phyloP scores from a whole-genome alignment of 2,113 vertebrate genomes.

The Pithys albifrons region DNA sequence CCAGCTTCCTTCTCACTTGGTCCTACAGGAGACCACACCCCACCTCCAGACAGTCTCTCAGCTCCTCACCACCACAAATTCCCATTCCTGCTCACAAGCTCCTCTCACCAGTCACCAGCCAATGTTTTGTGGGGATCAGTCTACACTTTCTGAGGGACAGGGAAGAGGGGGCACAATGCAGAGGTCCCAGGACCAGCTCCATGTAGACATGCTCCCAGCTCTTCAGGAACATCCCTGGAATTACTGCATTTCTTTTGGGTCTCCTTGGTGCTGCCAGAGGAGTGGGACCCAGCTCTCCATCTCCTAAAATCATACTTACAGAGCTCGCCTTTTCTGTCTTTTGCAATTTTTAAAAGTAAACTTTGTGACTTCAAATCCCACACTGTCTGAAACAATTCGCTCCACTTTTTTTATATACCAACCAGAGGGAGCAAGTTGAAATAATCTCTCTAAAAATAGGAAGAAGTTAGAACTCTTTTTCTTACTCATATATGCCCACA shows the following conservation, averaged over 20 bases:
- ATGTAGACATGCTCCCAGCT: not conserved
- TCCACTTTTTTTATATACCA: not conserved
- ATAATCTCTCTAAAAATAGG: not conserved
- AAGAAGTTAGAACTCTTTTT: not conserved
- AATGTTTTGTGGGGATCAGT: accelerated
- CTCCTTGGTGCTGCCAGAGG: not conserved
- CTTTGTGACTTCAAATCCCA: not conserved
- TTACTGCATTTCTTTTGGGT: not conserved
- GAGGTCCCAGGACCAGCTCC: not conserved
- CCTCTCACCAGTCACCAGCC: not conserved
- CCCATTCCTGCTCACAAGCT: not conserved
- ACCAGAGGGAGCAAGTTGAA: not conserved
- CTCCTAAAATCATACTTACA: not conserved
- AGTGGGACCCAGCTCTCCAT: not conserved
- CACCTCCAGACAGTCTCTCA: not conserved
- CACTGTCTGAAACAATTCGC: not conserved
- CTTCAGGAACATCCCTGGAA: not conserved
- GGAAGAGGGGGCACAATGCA: accelerated
- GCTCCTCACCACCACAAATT: not conserved
- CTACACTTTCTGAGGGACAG: not conserved
- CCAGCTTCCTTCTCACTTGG: not conserved
- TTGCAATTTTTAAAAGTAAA: not conserved
- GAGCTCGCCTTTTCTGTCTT: not conserved
- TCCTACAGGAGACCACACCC: not conserved
- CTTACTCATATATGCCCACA: not conserved